Conservation (phyloP, 1,140 invertebrate genomes). For the Drosophila subpulchrella region DNA sequence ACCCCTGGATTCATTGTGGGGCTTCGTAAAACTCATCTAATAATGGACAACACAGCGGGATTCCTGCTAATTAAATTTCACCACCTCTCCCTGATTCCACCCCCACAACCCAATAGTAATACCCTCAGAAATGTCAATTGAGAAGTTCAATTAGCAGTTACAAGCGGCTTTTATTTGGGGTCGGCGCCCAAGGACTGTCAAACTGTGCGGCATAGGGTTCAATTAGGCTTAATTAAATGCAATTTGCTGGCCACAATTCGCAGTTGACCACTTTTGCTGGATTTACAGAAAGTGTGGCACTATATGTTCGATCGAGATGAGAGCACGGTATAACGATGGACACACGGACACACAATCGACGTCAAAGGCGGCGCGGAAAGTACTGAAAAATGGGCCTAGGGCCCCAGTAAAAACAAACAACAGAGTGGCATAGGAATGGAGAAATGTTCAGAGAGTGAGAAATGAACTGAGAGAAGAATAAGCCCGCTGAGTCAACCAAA, state of each 20-base stretch:
- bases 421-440: conserved; percentile 19
- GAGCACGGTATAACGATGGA: conserved; percentile 14
- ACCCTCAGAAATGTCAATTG: conserved; percentile 47
- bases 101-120: background rate
- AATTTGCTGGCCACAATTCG: conserved; percentile 55
- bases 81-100: background rate
- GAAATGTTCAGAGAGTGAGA: conserved; percentile 27
- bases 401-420: conserved; percentile 50
- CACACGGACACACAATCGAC: conserved; percentile 63
- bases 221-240: conserved; percentile 77
- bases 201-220: conserved; percentile 62
- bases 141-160: conserved; percentile 62
- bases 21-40: background rate
- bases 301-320: conserved; percentile 22
- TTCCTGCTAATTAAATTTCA: background rate
- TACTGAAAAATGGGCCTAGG: conserved; percentile 63
- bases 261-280: conserved; percentile 26
- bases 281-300: conserved; percentile 26
- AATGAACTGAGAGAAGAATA: conserved; percentile 22
- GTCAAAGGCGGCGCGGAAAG: conserved; percentile 51
- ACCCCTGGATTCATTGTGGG: background rate
- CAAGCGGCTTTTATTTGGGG: conserved; percentile 27
- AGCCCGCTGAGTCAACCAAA: conserved; percentile 39
- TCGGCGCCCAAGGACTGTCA: conserved; percentile 29
- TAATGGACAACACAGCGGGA: background rate